These are phyloP conservation scores for Malurus elegans DNA, from an alignment of 2,113 vertebrate genomes.

Conservation along the genomic window DNA sequence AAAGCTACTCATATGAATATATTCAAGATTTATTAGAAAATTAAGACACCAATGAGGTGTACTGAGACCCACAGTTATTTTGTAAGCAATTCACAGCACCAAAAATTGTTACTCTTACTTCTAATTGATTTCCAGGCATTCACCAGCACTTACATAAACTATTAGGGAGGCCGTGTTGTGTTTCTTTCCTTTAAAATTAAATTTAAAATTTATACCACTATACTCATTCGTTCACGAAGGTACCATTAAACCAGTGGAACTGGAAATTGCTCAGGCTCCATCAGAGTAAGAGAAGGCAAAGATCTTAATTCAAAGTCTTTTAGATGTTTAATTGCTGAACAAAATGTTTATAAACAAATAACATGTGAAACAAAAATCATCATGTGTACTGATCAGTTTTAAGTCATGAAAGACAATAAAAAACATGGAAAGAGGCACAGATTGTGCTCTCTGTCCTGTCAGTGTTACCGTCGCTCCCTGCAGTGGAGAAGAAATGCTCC, in stretches of 20 bases:
- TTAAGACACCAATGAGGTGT: not conserved
- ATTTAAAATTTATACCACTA: not conserved
- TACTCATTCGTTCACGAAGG: not conserved
- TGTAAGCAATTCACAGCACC: not conserved
- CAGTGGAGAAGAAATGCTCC: not conserved
- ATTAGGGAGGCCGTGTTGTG: not conserved
- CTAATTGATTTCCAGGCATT: not conserved
- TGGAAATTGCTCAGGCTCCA: not conserved
- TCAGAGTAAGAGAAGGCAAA: not conserved
- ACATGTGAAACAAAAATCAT: not conserved
- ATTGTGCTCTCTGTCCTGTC: not conserved
- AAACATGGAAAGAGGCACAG: not conserved
- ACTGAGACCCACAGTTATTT: not conserved
- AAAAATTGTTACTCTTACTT: not conserved
- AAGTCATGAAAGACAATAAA: not conserved
- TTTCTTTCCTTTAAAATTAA: not conserved
- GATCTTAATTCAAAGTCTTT: not conserved
- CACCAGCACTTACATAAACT: not conserved
- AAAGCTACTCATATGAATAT: not conserved
- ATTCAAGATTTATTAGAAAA: not conserved
- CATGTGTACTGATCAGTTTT: fast-evolving
- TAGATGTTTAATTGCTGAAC: not conserved
- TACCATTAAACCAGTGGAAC: not conserved
- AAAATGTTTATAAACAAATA: not conserved
- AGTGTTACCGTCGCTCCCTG: fast-evolving